Conservation (phyloP, 2,888 invertebrate genomes). For the Sphaerophoria taeniata region DNA sequence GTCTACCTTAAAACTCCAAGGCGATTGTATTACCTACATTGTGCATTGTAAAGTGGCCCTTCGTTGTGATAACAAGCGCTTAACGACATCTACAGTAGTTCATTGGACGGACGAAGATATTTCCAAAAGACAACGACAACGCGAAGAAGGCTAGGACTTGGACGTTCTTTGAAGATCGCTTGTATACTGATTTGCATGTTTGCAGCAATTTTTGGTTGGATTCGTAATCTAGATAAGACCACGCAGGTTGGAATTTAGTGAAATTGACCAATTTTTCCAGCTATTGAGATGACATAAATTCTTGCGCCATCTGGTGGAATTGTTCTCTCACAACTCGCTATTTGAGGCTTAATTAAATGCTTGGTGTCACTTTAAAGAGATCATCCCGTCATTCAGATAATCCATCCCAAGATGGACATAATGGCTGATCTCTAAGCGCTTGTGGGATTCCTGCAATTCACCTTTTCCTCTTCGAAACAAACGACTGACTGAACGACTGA, state of each 20-base stretch:
- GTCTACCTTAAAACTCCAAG: constrained; percentile 21
- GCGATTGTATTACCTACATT: constrained; percentile 36
- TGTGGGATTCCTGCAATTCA: constrained; percentile 64
- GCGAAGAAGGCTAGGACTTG: no score
- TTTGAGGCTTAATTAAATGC: constrained; percentile 42
- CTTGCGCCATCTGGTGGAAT: constrained; percentile 16
- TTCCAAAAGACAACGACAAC: no score
- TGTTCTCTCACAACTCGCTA: not conserved
- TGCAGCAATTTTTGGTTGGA: constrained; percentile 33
- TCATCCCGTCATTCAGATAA: constrained; percentile 46
- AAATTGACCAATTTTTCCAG: constrained; percentile 58
- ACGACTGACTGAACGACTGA: no score
- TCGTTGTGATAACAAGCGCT: constrained; percentile 57
- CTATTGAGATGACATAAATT: constrained; percentile 9
- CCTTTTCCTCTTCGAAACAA: constrained; percentile 16
- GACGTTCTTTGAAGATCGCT: constrained; percentile 28
- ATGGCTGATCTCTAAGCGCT: constrained; percentile 46
- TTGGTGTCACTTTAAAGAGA: constrained; percentile 27
- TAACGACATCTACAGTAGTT: constrained; percentile 44
- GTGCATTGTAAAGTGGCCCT: constrained; percentile 58
- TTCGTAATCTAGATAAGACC: constrained; percentile 44
- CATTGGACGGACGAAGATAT: constrained; percentile 14
- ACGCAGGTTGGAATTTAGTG: constrained; percentile 49
- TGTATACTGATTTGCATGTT: constrained; percentile 67
- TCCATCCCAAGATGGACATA: constrained; percentile 57